phyloP scores from a whole-genome alignment of 2,113 vertebrate genomes.

The Stomatorhinus ivindoensis region DNA sequence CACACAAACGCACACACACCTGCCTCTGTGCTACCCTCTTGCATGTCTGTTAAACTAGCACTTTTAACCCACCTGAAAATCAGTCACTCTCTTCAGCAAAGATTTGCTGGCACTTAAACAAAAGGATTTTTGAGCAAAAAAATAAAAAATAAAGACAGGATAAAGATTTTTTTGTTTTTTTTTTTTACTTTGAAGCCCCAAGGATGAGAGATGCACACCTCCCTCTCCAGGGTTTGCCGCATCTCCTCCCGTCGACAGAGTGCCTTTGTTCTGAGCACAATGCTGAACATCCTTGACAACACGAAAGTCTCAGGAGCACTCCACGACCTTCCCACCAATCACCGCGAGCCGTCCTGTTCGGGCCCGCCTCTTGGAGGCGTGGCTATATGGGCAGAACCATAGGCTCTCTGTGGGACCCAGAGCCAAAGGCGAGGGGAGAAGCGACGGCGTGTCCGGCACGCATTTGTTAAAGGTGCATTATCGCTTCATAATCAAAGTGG shows the following conservation, averaged over 20 bases:
- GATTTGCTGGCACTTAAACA: slow-evolving; percentile 48
- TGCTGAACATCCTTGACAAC: slow-evolving; percentile 53
- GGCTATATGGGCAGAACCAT: slow-evolving; percentile 41
- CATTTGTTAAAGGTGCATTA: background rate
- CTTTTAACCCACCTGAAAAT: slow-evolving; percentile 26
- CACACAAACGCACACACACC: background rate
- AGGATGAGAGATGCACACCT: slow-evolving; percentile 44
- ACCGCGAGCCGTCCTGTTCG: slow-evolving; percentile 46
- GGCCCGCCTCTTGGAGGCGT: slow-evolving; percentile 27
- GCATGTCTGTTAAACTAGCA: slow-evolving; percentile 22
- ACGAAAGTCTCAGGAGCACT: slow-evolving; percentile 51
- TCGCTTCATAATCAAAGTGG: background rate
- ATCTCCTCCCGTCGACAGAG: slow-evolving; percentile 38
- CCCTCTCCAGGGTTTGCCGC: slow-evolving; percentile 21
- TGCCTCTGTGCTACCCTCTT: slow-evolving; percentile 15
- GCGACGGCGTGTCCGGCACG: background rate
- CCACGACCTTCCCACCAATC: slow-evolving; percentile 46
- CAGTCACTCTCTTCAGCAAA: slow-evolving; percentile 26
- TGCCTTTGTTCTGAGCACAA: slow-evolving; percentile 57
- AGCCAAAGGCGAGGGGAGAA: background rate
- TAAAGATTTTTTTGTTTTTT: background rate
- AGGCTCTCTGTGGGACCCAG: background rate
- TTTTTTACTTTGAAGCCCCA: slow-evolving; percentile 42
- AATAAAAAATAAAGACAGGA: slow-evolving; percentile 6
- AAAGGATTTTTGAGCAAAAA: slow-evolving; percentile 42